Evolutionary conservation across 2,888 invertebrate species (phyloP), one percentile per base, ranked within the genome.

Genomic region (Tiliacea aurago): DNA sequence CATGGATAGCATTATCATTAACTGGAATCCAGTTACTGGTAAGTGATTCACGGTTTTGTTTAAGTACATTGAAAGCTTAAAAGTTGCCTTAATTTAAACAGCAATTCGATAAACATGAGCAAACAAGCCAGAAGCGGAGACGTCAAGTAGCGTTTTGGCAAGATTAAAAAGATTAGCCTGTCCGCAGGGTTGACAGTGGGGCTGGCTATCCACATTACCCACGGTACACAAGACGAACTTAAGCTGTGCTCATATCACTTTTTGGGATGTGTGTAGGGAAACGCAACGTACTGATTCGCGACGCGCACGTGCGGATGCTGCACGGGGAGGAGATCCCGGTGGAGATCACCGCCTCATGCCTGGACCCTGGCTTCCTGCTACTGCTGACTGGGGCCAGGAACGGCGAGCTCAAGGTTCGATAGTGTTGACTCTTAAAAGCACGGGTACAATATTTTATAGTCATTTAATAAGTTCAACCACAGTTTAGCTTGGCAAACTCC

Each of bases 1-100:
- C 73, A 94, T 97, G 91, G 98, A 98, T 89, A 98, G 98, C 81
- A 97, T 97, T 80, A 98, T 99, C 73, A 98, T 98, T 84, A 97
- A 98, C 45, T 99, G 98, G 98, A 97, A 98, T 91, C 97, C 98
- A 0, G 96, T 97, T 93, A 97, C 97, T 62, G 98, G 97, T 87
- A 76, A 77, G 67, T 67, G 10, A 41, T 15, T 4, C 13, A 5
- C 6, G 10, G 28, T 45, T 33, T 66, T 49, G 6, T 33, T 47
- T 37, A n/a, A n/a, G n/a, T n/a, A 37, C 37, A 37, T 37, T 37
- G 33, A 33, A 41, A 51, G 4, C 7, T 10, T 51, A 9, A 11
- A 0, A 51, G 13, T 53, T 33, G 18, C 10, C 13, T 11, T 55
- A n/a, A n/a, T 37, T 49, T 49, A 10, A 43, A 49, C 4, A n/a